Conservation (phyloP, 2,888 invertebrate species). For the Itoplectis maculator region DNA sequence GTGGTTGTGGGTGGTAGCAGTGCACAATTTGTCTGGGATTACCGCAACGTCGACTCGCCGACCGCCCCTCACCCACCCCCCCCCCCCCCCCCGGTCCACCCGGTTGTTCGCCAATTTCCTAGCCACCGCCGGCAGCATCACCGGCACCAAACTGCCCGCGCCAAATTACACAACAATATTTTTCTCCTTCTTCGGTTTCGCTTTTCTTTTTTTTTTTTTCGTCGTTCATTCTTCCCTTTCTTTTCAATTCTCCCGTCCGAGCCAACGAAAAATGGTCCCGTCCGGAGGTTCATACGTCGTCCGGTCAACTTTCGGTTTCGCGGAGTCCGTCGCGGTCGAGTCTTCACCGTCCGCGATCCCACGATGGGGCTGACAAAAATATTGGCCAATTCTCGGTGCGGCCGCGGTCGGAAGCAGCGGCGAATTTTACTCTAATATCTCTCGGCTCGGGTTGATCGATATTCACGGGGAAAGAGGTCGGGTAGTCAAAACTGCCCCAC, state of each 20-base stretch:
- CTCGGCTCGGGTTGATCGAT: not conserved
- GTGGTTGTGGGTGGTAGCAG: conserved; percentile 44
- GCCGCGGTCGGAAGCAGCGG: not conserved
- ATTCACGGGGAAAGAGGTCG: not conserved
- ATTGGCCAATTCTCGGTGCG: not conserved
- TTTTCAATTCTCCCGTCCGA: conserved; percentile 4
- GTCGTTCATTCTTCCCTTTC: not conserved
- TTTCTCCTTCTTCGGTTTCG: conserved; percentile 57
- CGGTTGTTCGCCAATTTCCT: conserved; percentile 61
- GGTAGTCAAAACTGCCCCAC: no score
- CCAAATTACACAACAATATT: conserved; percentile 53
- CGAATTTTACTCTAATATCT: not conserved
- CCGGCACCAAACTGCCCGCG: conserved; percentile 17
- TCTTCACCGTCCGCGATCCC: not conserved
- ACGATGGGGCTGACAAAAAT: not conserved
- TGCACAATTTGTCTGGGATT: conserved; percentile 67
- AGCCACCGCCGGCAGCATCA: conserved; percentile 41
- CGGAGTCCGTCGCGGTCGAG: not conserved
- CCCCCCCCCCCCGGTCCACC: conserved; percentile 29
- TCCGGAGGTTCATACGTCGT: no score
- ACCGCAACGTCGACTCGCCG: conserved; percentile 40
- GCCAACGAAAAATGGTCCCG: conserved; percentile 11
- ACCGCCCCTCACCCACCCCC: no score
- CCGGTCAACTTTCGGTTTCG: not conserved
- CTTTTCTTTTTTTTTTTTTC: conserved; percentile 24